These are phyloP conservation scores for Pseudopodoces humilis DNA, from an alignment of 2,113 vertebrate species.

Conservation along the genomic window DNA sequence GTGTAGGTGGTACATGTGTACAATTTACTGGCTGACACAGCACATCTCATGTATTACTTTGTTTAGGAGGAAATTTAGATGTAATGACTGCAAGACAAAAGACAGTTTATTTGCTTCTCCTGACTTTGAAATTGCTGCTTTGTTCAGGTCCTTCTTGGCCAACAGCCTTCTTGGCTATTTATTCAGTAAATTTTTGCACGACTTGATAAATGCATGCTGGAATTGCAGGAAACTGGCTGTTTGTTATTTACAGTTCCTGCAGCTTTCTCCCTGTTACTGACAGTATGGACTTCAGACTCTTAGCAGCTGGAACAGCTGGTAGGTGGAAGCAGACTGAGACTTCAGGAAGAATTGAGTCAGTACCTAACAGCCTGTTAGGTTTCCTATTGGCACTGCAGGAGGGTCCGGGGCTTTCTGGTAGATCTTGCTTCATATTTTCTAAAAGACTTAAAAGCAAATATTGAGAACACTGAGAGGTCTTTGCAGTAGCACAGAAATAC, in stretches of 20 bases:
- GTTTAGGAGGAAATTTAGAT: slow-evolving; percentile 25
- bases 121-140: slow-evolving; percentile 28
- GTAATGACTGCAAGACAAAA: slow-evolving; percentile 16
- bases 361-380: background rate
- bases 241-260: slow-evolving; percentile 2
- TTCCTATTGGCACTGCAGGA: background rate
- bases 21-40: background rate
- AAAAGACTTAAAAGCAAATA: background rate
- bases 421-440: background rate
- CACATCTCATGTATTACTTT: background rate
- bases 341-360: background rate
- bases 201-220: background rate
- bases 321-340: background rate
- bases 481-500: background rate
- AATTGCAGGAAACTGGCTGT: slow-evolving; percentile 24
- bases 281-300: background rate
- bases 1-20: background rate
- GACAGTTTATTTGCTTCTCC: background rate
- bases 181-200: background rate
- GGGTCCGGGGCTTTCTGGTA: background rate
- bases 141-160: slow-evolving; percentile 35
- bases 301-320: slow-evolving; percentile 16
- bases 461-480: background rate
- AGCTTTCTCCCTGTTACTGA: background rate
- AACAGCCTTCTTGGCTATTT: background rate